phyloP scores from a whole-genome alignment of 2,888 invertebrate genomes.

The Andrena dorsata region DNA sequence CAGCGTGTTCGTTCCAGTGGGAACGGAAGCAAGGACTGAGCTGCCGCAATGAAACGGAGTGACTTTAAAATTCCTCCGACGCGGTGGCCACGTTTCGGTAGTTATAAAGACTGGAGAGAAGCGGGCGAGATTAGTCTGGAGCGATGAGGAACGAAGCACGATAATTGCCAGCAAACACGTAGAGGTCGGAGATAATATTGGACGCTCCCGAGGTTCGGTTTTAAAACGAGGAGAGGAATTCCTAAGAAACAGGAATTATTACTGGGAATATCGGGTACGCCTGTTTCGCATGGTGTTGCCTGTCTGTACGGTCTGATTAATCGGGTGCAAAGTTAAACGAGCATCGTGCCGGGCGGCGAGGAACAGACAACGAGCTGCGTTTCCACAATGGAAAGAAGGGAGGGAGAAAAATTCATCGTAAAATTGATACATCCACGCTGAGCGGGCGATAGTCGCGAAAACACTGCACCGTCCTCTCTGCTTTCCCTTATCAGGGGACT shows the following conservation, averaged over 20 bases:
- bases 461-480: conserved; percentile 64
- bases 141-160: not conserved
- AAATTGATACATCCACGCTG: conserved; percentile 73
- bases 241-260: not conserved
- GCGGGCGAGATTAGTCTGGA: not conserved
- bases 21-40: conserved; percentile 42
- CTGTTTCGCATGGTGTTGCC: conserved; percentile 33
- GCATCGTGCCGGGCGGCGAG: conserved; percentile 62
- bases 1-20: conserved; percentile 11
- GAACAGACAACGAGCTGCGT: conserved; percentile 55
- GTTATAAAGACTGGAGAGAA: not conserved
- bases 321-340: conserved; percentile 80
- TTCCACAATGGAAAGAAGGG: conserved; percentile 52
- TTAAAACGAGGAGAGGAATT: not conserved
- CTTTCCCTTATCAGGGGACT: conserved; percentile 60
- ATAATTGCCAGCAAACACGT: not conserved
- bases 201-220: not conserved
- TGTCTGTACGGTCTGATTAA: conserved; percentile 73
- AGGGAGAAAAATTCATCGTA: conserved; percentile 69
- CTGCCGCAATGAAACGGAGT: conserved; percentile 27
- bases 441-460: conserved; percentile 67
- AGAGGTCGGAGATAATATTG: not conserved
- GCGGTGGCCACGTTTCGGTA: not conserved
- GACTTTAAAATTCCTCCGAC: conserved; percentile 21
- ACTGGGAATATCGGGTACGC: conserved; percentile 24